Base-by-base conservation (phyloP, 2,888 invertebrate species). In the Orchestes rusci region DNA sequence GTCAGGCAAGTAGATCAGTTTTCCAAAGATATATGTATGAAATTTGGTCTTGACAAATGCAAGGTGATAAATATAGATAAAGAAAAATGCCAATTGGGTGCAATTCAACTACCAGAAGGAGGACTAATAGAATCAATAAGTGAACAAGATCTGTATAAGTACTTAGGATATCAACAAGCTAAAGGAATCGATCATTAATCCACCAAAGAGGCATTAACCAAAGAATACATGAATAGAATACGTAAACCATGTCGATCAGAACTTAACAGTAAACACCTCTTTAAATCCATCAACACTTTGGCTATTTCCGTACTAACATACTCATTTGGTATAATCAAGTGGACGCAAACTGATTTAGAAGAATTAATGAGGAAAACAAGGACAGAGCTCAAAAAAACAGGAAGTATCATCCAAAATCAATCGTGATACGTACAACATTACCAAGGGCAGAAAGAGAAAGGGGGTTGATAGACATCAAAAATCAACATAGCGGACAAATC, bases 301-400 rank as follows among this genome's bases (percentile, higher is more conserved):
- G 42, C 5, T 5, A 23, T 23, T 7, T 10, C 23, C 7, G 17
- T 42, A 2, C 10, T 23, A 23, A 23, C 23, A 42, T 42, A 23
- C 23, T 23, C 23, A 23, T 23, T 23, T 23, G 23, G 23, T 7
- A 10, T 23, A 23, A 5, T 23, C 2, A 27, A 34, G 15, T 42
- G 35, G 42, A 35, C 35, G 2, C 19, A 42, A n/a, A 42, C 35
- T 3, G 42, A 35, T 17, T 13, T 40, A 12, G 33, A 40, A n/a
- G n/a, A n/a, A n/a, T n/a, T 3, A 16, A 32, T 8, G 2, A 16
- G 23, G 5, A 10, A 23, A 5, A 10, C 10, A 23, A 23, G 10
- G 10, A 23, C 5, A 23, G 23, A 23, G 10, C 23, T n/a, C n/a
- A n/a, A n/a, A n/a, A n/a, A n/a, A n/a, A n/a, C n/a, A n/a, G n/a